Evolutionary conservation across 2,888 invertebrate species (phyloP), one percentile per base, ranked within the genome.

Genomic region (Caenorhabditis angaria): DNA sequence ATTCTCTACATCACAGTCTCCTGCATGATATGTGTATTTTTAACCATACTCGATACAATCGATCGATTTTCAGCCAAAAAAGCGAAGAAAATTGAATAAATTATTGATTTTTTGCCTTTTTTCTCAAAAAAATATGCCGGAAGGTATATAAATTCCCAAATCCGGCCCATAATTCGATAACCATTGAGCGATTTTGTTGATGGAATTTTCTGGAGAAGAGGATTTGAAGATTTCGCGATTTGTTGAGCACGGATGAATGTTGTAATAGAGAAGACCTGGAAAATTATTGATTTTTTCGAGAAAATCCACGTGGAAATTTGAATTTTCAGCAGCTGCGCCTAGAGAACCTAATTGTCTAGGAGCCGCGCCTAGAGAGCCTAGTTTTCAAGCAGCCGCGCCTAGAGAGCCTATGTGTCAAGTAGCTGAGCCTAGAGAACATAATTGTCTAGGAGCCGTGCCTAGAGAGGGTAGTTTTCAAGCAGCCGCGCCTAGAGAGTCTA

Each of bases 241-340:
- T 1, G 83, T 84, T 48, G 77, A 71, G 66, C 85, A 85, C 2
- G 85, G 85, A 67, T 85, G 85, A 14, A 85, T 66, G 62, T 85
- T 83, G 62, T 79, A 85, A 71, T 81, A 85, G 28, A 84, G 76
- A 27, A 83, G 74, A n/a, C 85, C 85, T 56, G 77, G 59, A 63
- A 75, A 59, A 22, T 6, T 25, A 14, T 8, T 24, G 5, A 10
- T 4, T 48, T 14, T 20, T 48, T 32, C 6, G 32, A 32, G 32
- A 32, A 32, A 32, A 32, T n/a, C n/a, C n/a, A n/a, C n/a, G n/a
- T n/a, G n/a, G n/a, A n/a, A n/a, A n/a, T n/a, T n/a, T n/a, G n/a
- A n/a, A n/a, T n/a, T n/a, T n/a, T n/a, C n/a, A n/a, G n/a, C n/a
- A n/a, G n/a, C n/a, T n/a, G n/a, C n/a, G n/a, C n/a, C n/a, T n/a